Evolutionary conservation across 2,888 invertebrate species (phyloP), one percentile per base, ranked within the genome.

Genomic region (Drosophila lutescens): DNA sequence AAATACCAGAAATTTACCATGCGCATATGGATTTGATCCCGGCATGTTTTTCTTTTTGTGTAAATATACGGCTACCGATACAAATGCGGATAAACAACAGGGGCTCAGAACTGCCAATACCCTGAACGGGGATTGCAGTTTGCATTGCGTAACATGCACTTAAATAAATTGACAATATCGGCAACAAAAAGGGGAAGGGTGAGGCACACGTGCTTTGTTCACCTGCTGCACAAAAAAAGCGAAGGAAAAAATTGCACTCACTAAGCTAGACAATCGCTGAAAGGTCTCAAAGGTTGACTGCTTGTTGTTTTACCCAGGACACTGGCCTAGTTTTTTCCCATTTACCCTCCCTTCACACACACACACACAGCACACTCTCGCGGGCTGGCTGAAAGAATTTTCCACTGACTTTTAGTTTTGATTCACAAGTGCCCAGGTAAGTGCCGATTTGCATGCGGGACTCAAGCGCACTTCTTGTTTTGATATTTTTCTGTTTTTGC

Each of bases 101-200:
- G 38, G 41, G 32, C 41, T 50, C 51, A 60, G 50, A 63, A 46
- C 23, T 63, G 66, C 13, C 47, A 51, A 43, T 50, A 23, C 41
- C 43, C 59, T 30, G 49, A 51, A 41, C 15, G 49, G 68, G 56
- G 73, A 51, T 46, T 55, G 63, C 47, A 58, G 63, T 38, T 66
- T 79, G 73, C 73, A 79, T 85, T 75, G 81, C 81, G 76, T 74
- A 87, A 76, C 76, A 71, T 70, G 84, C 88, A 85, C 89, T 85
- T 77, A 77, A 74, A 85, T 69, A 87, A 89, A 85, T 85, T 85
- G 82, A 77, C 80, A 80, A 75, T 76, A 74, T 75, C 70, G 80
- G 73, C 62, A 72, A 59, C 58, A 58, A 56, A 46, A 55, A 46
- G 26, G 32, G 51, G 26, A 12, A 12, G 10, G 20, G 2, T 2